Conservation (phyloP, 53 echinoderm and acorn worm species). For the Antedon mediterranea region DNA sequence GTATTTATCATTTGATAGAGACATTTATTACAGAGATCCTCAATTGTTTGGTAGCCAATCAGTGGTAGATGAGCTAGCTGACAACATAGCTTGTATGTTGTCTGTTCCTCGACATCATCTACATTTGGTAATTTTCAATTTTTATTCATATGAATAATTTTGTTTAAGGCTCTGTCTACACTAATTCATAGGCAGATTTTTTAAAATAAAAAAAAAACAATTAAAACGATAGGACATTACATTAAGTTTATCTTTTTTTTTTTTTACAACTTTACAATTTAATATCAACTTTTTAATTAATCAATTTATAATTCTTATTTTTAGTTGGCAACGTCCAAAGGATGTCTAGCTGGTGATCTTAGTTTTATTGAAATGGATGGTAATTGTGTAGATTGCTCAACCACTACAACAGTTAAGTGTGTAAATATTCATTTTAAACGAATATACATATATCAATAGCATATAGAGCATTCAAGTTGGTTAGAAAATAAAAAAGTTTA, state of each 20-base stretch:
- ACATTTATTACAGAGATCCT: constrained; percentile 71
- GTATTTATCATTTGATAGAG: constrained; percentile 27
- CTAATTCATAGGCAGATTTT: too few relatives aligned
- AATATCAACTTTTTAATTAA: not conserved
- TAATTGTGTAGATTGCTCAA: constrained; percentile 40
- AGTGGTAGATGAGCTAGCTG: constrained; percentile 52
- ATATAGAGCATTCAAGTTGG: too few relatives aligned
- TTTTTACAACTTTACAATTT: not conserved
- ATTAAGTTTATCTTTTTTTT: too few relatives aligned
- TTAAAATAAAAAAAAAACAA: too few relatives aligned
- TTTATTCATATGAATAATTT: too few relatives aligned
- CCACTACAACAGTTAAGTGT: constrained; percentile 50
- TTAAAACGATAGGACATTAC: too few relatives aligned
- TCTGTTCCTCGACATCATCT: constrained; percentile 63
- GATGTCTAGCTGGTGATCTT: constrained; percentile 61
- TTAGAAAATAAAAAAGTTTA: not conserved
- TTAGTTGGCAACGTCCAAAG: constrained; percentile 64
- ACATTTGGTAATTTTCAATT: constrained; percentile 48
- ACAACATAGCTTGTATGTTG: constrained; percentile 72
- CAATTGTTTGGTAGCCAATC: constrained; percentile 66
- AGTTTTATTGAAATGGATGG: constrained; percentile 45
- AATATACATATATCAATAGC: too few relatives aligned
- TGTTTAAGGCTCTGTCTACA: too few relatives aligned
- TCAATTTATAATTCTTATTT: constrained; percentile 3
- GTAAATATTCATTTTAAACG: too few relatives aligned